Percentiles rank a stretch among this genome's conserved stretches.
These are phyloP conservation scores for Noctua janthina DNA, from an alignment of 2,888 invertebrate species.

Conservation along the genomic window DNA sequence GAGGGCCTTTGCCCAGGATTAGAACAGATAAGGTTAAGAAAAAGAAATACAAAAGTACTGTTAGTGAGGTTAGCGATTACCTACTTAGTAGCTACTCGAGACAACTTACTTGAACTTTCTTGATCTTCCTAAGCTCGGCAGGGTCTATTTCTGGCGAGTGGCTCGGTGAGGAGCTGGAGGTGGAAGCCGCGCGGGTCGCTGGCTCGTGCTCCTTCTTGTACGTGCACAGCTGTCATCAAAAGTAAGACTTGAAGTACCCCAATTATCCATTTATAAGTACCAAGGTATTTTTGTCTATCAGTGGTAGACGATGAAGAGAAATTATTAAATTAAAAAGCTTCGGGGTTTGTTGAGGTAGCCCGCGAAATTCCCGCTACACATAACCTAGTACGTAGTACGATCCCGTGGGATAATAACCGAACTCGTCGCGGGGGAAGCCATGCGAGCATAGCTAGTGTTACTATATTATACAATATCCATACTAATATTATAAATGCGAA, in stretches of 20 bases:
- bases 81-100: background rate
- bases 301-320: background rate
- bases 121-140: constrained; percentile 95
- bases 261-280: background rate
- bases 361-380: background rate
- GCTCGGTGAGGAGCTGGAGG: constrained; percentile 83
- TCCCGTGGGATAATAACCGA: too few species aligned
- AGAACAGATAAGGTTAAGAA: too few species aligned
- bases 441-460: too few species aligned
- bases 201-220: constrained; percentile 95
- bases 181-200: constrained; percentile 81
- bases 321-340: background rate
- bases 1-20: too few species aligned
- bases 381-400: background rate
- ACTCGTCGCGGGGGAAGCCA: too few species aligned
- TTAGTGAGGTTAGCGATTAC: too few species aligned
- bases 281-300: background rate
- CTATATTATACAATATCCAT: too few species aligned
- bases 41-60: too few species aligned
- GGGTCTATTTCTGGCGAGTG: constrained; percentile 87
- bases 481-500: too few species aligned
- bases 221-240: constrained; percentile 92
- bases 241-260: constrained; percentile 51
- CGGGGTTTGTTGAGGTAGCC: background rate
- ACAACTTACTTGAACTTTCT: constrained; percentile 91